Percentiles rank a stretch among this genome's conserved stretches.
phyloP scores from a whole-genome alignment of 2,888 invertebrate genomes.

The Urechis unicinctus region DNA sequence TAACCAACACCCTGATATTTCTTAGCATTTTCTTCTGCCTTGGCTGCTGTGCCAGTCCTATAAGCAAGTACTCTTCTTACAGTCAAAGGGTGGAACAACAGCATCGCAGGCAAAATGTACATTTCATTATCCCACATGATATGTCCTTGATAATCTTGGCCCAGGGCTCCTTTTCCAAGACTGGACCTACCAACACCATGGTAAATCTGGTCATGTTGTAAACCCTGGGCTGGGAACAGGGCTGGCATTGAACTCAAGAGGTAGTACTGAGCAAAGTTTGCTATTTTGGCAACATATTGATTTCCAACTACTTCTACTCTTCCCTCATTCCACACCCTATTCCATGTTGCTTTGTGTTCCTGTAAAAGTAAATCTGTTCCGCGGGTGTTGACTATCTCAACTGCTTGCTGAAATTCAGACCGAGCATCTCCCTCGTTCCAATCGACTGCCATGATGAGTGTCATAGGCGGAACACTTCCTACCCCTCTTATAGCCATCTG shows the following conservation, averaged over 20 bases:
- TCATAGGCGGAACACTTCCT: neutral
- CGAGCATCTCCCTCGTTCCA: neutral
- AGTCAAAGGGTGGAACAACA: conserved; percentile 27
- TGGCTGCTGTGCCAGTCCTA: conserved; percentile 10
- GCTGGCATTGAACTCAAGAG: conserved; percentile 27
- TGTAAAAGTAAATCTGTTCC: neutral
- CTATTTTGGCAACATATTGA: conserved; percentile 16
- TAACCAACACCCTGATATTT: conserved; percentile 17
- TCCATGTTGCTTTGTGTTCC: conserved; percentile 20
- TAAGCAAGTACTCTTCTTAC: conserved; percentile 25
- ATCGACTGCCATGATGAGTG: neutral
- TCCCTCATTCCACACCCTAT: conserved; percentile 14
- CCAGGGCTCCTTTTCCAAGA: neutral
- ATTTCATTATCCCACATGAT: conserved; percentile 2
- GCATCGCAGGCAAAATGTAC: conserved; percentile 31
- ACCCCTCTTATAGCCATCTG: neutral
- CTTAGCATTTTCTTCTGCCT: conserved; percentile 20
- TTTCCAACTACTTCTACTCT: conserved; percentile 18
- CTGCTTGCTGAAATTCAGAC: neutral
- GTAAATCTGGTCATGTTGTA: neutral
- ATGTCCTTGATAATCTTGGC: neutral
- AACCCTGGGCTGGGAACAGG: conserved; percentile 6
- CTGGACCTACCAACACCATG: neutral
- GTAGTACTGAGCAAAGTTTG: conserved; percentile 25
- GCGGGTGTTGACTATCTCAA: neutral